These are phyloP conservation scores for Drosophila oshimai DNA, from an alignment of 1,140 invertebrate genomes.

Conservation along the genomic window DNA sequence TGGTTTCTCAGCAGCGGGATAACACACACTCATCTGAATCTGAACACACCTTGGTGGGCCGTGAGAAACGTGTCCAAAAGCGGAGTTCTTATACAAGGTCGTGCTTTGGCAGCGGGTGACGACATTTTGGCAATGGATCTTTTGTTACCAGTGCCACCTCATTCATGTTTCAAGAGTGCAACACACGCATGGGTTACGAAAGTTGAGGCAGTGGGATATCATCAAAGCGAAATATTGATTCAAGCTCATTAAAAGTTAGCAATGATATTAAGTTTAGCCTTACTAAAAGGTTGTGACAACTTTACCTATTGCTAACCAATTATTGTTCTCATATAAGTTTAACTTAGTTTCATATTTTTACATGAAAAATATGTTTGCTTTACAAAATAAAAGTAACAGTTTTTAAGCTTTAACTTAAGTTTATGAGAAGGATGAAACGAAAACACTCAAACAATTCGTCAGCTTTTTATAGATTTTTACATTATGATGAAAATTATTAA, in stretches of 20 bases:
- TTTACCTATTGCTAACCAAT: too few relatives aligned
- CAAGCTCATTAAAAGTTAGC: background rate
- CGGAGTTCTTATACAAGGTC: background rate
- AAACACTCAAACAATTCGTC: too few relatives aligned
- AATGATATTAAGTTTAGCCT: too few relatives aligned
- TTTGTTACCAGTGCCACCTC: slow-evolving; percentile 3
- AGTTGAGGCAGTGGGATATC: background rate
- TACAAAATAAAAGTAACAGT: too few relatives aligned
- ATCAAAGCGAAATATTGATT: background rate
- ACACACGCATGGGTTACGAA: slow-evolving; percentile 16
- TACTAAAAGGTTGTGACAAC: too few relatives aligned
- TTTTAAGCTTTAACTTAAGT: too few relatives aligned
- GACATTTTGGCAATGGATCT: background rate
- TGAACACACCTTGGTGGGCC: slow-evolving; percentile 25
- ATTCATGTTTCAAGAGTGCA: background rate
- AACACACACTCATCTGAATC: slow-evolving; percentile 4
- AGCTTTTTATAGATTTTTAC: too few relatives aligned
- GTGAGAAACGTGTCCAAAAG: slow-evolving; percentile 54
- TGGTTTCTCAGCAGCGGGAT: slow-evolving; percentile 76
- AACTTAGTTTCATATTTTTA: too few relatives aligned
- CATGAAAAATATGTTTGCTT: too few relatives aligned
- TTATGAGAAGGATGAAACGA: too few relatives aligned
- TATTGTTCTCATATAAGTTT: too few relatives aligned
- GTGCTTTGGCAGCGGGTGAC: slow-evolving; percentile 31
- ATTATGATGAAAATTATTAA: too few relatives aligned